Evolutionary conservation across 1,140 invertebrate genomes (phyloP).

Genomic region (Micrasema longulum): DNA sequence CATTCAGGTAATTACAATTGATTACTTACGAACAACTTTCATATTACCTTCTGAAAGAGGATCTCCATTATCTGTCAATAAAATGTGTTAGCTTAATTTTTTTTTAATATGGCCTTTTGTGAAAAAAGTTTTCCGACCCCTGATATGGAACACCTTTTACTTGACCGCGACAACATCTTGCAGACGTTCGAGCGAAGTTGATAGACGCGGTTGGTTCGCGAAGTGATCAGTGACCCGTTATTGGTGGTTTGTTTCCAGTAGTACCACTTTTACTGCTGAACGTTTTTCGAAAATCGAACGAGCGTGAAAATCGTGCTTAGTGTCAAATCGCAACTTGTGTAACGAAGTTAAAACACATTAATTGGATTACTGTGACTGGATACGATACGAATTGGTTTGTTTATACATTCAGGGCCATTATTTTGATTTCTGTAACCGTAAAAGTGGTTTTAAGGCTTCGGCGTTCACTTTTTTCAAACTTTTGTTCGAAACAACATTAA

Average conservation of each 20-base stretch:
- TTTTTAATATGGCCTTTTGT: no score
- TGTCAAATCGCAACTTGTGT: conserved; percentile 3
- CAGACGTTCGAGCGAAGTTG: conserved; percentile 44
- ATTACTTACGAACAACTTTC: no score
- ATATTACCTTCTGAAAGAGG: no score
- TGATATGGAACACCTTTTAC: conserved; percentile 39
- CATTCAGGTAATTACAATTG: no score
- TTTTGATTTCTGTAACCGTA: no score
- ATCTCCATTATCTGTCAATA: no score
- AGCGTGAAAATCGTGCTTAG: conserved; percentile 15
- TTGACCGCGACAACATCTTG: conserved; percentile 45
- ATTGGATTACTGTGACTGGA: conserved; percentile 22
- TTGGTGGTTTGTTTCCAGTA: conserved; percentile 11
- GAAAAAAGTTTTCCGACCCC: no score
- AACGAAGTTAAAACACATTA: conserved; percentile 26
- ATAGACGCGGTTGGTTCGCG: conserved; percentile 45
- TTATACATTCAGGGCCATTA: neutral
- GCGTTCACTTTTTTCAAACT: no score
- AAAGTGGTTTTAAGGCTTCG: no score
- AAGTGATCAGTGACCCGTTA: conserved; percentile 29
- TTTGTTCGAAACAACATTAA: no score
- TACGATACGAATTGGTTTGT: conserved; percentile 32
- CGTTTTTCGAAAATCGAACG: conserved; percentile 3
- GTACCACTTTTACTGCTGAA: conserved; percentile 4
- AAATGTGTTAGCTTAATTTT: no score